These are phyloP conservation scores for Oscheius sp. DNA, from an alignment of 2,888 invertebrate genomes.

Conservation along the genomic window DNA sequence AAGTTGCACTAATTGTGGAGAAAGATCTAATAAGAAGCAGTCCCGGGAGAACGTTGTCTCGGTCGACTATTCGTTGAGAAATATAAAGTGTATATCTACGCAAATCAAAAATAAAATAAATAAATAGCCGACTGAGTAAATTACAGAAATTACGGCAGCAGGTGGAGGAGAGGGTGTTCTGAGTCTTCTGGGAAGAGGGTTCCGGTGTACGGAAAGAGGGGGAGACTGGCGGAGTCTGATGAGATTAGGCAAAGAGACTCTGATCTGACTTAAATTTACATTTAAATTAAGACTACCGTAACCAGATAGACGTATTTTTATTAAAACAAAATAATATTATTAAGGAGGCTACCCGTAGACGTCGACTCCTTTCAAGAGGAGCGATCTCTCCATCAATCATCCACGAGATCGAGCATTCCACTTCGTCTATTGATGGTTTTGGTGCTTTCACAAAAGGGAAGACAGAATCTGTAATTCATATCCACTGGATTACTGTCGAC, in stretches of 20 bases:
- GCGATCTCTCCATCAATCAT: constrained; percentile 3
- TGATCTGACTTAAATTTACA: neutral
- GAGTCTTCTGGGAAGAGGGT: neutral
- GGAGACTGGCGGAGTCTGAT: neutral
- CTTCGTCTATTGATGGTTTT: constrained; percentile 16
- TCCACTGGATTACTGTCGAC: neutral
- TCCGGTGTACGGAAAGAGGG: neutral
- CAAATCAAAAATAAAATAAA: neutral
- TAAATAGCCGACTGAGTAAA: neutral
- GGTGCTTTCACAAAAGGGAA: constrained; percentile 16
- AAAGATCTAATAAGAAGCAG: too few relatives aligned
- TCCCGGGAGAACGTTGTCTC: too few relatives aligned
- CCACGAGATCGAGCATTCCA: constrained; percentile 15
- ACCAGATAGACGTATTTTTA: neutral
- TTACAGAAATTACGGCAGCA: neutral
- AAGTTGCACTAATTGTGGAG: too few relatives aligned
- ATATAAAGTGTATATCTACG: too few relatives aligned
- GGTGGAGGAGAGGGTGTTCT: neutral
- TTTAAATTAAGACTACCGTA: too few relatives aligned
- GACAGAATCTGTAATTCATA: constrained; percentile 26
- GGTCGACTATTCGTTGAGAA: too few relatives aligned
- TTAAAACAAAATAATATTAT: neutral
- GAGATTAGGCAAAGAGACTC: neutral
- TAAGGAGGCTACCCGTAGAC: constrained; percentile 5
- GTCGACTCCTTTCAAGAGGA: neutral